Evolutionary conservation across 2,113 vertebrate species (phyloP).

Genomic region (Echinops telfairi): DNA sequence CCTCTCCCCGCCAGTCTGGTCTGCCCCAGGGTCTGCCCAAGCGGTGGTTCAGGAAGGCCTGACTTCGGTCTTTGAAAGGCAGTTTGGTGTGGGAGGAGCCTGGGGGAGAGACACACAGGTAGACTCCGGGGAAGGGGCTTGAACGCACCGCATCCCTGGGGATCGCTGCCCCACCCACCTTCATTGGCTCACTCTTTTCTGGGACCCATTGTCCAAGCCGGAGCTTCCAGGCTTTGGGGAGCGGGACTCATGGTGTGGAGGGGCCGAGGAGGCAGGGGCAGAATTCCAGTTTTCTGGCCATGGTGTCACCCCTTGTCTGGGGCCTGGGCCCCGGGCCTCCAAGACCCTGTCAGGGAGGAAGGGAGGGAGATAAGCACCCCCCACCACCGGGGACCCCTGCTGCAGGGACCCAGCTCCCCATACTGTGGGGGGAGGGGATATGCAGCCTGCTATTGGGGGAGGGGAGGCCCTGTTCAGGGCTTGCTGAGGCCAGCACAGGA

Average conservation of each 20-base stretch:
- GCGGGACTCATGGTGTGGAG: neutral
- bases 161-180: no score
- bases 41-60: no score
- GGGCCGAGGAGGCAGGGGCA: neutral
- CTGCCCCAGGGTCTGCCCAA: neutral
- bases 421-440: neutral
- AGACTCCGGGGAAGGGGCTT: no score
- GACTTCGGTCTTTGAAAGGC: no score
- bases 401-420: neutral
- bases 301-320: neutral
- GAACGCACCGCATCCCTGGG: neutral
- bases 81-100: no score
- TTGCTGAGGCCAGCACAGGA: no score
- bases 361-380: neutral
- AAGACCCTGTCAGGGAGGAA: neutral
- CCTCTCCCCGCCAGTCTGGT: neutral
- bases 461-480: no score
- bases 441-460: no score
- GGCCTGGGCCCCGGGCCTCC: neutral
- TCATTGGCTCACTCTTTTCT: neutral
- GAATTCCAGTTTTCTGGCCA: neutral
- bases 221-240: neutral
- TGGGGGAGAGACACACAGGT: no score
- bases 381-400: neutral
- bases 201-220: neutral